Base-by-base conservation (phyloP, 2,888 invertebrate genomes). In the Aquatica leii region DNA sequence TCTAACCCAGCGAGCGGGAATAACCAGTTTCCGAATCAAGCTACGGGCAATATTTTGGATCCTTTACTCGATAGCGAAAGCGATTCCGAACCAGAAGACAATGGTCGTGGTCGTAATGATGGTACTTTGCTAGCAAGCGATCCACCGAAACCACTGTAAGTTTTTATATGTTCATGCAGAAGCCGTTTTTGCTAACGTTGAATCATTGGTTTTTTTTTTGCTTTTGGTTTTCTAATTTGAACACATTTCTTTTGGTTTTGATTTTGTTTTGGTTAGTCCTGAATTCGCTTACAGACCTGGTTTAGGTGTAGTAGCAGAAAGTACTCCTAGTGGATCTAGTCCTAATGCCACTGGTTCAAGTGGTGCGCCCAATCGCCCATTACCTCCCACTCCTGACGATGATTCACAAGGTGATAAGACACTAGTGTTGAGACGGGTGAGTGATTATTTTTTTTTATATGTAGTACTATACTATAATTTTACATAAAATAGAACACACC, bases 101-200 rank as follows among this genome's bases (percentile, higher is more conserved):
- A 90, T 73, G 92, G 93, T 61, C 85, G 90, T 71, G 89, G 88
- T 63, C 86, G 94, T 71, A 95, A 95, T 76, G 97, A 98, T 82
- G 98, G 97, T 67, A 97, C 98, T 1, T 85, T 98, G 59, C 86
- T 97, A 57, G 97, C 97, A 67, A 97, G 97, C 76, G 97, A 98
- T 84, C 97, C 97, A 59, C 96, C 97, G 17, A 94, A 97, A 82
- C 97, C 97, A 75, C 90, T 98, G 96, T 94, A 84, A 92, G 93
- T 90, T 34, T 21, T 41, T 20, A 11, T 20, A 24, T 24, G 12
- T 4, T 11, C 34, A 20, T 11, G 21, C 31, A 56, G 35, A 31
- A 6, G 1, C 1, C 43, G 20, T 20, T 46, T 5, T 14, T 18
- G 46, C 46, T 46, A 46, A 46, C 18, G n/a, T n/a, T 3, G n/a